Percentiles rank a stretch among this genome's conserved stretches.
phyloP scores from a whole-genome alignment of 2,797 vertebrate genomes.

The Pantherophis vulpinus region DNA sequence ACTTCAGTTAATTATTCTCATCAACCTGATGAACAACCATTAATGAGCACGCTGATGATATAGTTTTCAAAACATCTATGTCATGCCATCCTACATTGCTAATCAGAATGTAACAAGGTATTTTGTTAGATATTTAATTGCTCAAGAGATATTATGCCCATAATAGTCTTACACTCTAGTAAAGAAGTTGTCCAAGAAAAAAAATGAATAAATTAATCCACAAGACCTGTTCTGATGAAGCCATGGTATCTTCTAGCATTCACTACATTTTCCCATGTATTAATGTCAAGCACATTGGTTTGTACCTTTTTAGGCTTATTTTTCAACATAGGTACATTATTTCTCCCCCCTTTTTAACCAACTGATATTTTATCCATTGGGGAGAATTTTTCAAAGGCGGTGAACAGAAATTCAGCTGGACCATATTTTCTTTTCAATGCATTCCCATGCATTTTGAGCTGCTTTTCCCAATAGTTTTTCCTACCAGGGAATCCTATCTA shows the following conservation, averaged over 20 bases:
- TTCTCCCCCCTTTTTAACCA: neutral
- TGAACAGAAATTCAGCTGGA: neutral
- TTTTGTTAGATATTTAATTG: neutral
- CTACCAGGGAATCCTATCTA: neutral
- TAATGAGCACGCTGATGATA: neutral
- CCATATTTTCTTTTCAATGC: neutral
- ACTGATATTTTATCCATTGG: neutral
- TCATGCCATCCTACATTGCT: neutral
- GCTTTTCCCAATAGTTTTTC: neutral
- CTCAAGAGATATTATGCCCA: neutral
- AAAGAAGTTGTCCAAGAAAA: neutral
- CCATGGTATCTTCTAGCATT: neutral
- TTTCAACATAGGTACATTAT: neutral
- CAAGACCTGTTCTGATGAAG: neutral
- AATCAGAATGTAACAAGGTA: neutral
- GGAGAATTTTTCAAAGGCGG: neutral
- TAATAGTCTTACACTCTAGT: neutral
- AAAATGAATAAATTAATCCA: neutral
- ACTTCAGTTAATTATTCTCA: neutral
- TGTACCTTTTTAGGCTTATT: neutral
- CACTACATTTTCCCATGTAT: neutral
- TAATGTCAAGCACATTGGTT: neutral
- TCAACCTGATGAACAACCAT: neutral
- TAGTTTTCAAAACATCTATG: neutral
- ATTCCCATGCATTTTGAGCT: neutral